Evolutionary conservation across 2,113 vertebrate species (phyloP), one percentile per base, ranked within the genome.

Genomic region (Hemicordylus capensis): DNA sequence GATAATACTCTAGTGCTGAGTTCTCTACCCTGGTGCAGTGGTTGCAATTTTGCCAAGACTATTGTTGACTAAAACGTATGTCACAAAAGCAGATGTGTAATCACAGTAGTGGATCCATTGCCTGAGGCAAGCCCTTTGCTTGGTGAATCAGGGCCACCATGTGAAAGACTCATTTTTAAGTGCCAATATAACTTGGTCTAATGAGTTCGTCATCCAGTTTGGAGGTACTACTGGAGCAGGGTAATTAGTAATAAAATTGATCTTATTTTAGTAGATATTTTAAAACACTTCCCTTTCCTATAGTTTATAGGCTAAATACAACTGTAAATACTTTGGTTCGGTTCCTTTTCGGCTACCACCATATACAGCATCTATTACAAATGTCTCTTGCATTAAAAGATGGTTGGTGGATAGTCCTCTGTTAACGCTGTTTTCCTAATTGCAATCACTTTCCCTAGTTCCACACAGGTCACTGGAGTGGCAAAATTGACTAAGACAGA

Each of bases 311-410:
- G 90, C 19, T 85, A 84, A 73, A 64, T 82, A 80, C 76, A 73
- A 28, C 51, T 90, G 83, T 80, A 89, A 88, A 91, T 81, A 88
- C 67, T 11, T 85, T 87, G 84, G 85, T 90, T 91, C 85, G 84
- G 85, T 90, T 91, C 85, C 81, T 91, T 86, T 56, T 51, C 64
- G 28, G 76, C 84, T 83, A 1, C 61, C 76, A 31, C 54, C 34
- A 75, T 58, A 64, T 80, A 72, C 87, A 83, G 66, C 79, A 88
- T 86, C 83, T 87, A 93, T 70, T 90, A 79, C 37, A 77, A 39
- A 64, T 78, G n/a, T 88, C 66, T 91, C 82, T 79, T 77, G 63
- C 84, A 85, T 85, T 76, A 67, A 48, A 83, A 70, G 11, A 22
- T 59, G 58, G 37, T 42, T 34, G 17, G 31, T 58, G 28, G 10